Conservation (phyloP, 1,140 invertebrate species). For the Drosophila bipectinata region DNA sequence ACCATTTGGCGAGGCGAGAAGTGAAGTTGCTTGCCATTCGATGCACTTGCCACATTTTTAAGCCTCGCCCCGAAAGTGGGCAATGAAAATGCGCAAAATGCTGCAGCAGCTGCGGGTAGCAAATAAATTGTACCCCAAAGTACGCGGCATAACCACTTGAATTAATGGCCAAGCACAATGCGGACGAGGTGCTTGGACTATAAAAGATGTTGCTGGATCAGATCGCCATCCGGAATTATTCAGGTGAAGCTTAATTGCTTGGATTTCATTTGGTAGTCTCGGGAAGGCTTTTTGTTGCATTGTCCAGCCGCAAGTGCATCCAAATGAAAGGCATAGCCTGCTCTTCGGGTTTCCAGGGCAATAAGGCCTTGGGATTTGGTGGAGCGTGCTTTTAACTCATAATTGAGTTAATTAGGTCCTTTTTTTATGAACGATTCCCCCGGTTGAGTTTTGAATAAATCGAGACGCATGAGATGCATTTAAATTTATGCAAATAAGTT, state of each 20-base stretch:
- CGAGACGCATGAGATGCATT: neutral
- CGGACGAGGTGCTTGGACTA: conserved; percentile 15
- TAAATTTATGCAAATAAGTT: neutral
- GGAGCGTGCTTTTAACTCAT: neutral
- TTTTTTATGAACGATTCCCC: neutral
- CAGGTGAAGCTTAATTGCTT: conserved; percentile 19
- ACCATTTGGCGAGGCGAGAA: conserved; percentile 5
- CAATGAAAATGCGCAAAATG: conserved; percentile 62
- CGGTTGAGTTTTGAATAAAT: neutral
- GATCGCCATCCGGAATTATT: conserved; percentile 19
- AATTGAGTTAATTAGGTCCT: neutral
- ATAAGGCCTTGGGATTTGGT: neutral
- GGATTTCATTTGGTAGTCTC: neutral
- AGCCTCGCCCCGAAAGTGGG: conserved; percentile 37
- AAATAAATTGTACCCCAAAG: conserved; percentile 42
- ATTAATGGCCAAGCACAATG: conserved; percentile 41
- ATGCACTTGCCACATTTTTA: conserved; percentile 41
- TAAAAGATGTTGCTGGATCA: conserved; percentile 27
- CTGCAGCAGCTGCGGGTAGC: conserved; percentile 33
- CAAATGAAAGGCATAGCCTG: conserved; percentile 4
- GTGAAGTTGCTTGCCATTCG: conserved; percentile 3
- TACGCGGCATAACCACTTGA: conserved; percentile 41
- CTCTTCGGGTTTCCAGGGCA: conserved; percentile 20
- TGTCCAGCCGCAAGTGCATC: neutral
- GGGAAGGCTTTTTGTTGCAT: neutral